Percentiles rank a stretch among this genome's conserved stretches.
phyloP scores from a whole-genome alignment of 2,797 vertebrate genomes.

The Champsocephalus esox region DNA sequence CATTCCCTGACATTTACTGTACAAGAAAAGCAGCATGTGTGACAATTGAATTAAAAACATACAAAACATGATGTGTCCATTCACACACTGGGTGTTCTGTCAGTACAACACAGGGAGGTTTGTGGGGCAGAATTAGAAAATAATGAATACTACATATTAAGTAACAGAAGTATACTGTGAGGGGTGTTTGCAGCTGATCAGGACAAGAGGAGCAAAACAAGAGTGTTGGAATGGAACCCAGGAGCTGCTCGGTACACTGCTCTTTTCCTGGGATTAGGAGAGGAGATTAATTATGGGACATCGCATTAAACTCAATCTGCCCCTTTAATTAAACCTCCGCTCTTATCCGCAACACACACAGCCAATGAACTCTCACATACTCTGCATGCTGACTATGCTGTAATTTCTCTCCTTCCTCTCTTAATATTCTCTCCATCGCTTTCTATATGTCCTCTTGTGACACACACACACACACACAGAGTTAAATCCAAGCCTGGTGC shows the following conservation, averaged over 20 bases:
- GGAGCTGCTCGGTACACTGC: constrained; percentile 52
- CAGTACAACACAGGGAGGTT: constrained; percentile 3
- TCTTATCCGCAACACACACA: constrained; percentile 59
- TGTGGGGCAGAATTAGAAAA: neutral
- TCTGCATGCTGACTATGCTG: constrained; percentile 22
- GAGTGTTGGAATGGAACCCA: constrained; percentile 38
- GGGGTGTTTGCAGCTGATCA: constrained; percentile 18
- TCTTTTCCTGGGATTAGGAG: constrained; percentile 73
- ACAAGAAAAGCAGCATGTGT: neutral
- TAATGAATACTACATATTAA: neutral
- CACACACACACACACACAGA: neutral
- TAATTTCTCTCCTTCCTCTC: neutral
- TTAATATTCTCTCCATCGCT: neutral
- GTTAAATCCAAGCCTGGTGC: constrained; percentile 9
- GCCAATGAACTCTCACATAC: constrained; percentile 1
- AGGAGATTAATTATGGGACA: constrained; percentile 73
- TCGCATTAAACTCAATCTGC: constrained; percentile 67
- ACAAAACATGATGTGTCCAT: neutral
- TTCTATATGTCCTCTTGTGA: neutral
- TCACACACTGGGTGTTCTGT: constrained; percentile 12
- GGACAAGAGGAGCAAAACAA: constrained; percentile 41
- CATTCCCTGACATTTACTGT: neutral
- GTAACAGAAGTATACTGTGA: neutral
- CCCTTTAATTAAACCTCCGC: constrained; percentile 75
- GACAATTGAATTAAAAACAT: constrained; percentile 2